These are phyloP conservation scores for Callipepla californica DNA, from an alignment of 2,113 vertebrate genomes.

Conservation along the genomic window DNA sequence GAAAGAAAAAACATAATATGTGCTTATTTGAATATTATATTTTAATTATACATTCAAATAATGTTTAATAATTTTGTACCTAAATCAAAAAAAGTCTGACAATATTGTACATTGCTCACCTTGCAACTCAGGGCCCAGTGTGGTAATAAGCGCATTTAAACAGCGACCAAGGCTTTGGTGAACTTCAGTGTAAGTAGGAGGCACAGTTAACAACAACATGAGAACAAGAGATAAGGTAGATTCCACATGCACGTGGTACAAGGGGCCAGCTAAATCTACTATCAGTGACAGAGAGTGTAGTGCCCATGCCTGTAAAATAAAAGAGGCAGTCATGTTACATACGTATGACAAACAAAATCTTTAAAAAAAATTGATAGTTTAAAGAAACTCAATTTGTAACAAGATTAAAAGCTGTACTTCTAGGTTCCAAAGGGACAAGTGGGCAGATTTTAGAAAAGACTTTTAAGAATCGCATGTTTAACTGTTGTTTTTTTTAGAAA, in stretches of 20 bases:
- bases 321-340: neutral
- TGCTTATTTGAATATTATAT: neutral
- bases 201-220: conserved; percentile 85
- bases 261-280: conserved; percentile 86
- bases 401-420: neutral
- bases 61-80: neutral
- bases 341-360: neutral
- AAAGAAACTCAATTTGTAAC: neutral
- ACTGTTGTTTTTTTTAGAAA: neutral
- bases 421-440: neutral
- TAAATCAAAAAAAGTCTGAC: neutral
- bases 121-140: conserved; percentile 85
- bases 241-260: conserved; percentile 86
- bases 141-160: conserved; percentile 83
- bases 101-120: conserved; percentile 60
- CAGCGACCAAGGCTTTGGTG: conserved; percentile 88
- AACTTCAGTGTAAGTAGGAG: conserved; percentile 88
- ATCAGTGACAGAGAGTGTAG: conserved; percentile 89
- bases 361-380: neutral
- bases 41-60: neutral
- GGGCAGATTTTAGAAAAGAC: neutral
- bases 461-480: neutral
- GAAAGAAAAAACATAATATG: accelerated
- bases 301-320: conserved; percentile 85
- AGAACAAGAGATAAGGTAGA: conserved; percentile 87